These are phyloP conservation scores for Epinotia ramella DNA, from an alignment of 2,888 invertebrate species.

Conservation along the genomic window DNA sequence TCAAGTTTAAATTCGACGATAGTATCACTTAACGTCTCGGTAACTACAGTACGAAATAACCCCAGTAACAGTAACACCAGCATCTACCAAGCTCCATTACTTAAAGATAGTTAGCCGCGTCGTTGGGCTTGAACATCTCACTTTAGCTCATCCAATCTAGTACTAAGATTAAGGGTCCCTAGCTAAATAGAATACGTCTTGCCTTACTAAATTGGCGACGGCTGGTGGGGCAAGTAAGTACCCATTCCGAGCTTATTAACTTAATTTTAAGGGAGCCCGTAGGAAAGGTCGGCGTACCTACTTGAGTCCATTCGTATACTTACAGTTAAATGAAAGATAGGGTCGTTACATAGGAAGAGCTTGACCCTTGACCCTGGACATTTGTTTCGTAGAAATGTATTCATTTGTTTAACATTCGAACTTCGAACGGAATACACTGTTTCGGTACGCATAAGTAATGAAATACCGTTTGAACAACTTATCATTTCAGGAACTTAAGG, in stretches of 20 bases:
- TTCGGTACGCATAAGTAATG: not conserved
- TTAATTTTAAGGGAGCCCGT: constrained; percentile 38
- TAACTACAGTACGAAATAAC: not conserved
- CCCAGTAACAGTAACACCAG: not conserved
- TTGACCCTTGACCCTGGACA: constrained; percentile 3
- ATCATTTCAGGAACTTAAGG: not conserved
- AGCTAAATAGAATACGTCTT: constrained; percentile 11
- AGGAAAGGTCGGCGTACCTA: constrained; percentile 31
- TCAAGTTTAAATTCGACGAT: no score
- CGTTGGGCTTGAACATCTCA: constrained; percentile 2
- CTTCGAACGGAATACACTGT: not conserved
- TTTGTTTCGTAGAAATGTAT: constrained; percentile 5
- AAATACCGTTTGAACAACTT: not conserved
- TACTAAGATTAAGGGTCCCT: constrained; percentile 1
- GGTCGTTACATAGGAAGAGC: constrained; percentile 1
- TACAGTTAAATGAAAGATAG: constrained; percentile 25
- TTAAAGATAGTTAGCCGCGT: constrained; percentile 3
- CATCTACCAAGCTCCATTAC: not conserved
- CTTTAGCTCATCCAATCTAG: constrained; percentile 4
- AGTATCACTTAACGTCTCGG: no score
- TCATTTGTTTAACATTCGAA: not conserved
- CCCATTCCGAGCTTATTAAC: constrained; percentile 37
- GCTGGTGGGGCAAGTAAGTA: constrained; percentile 20
- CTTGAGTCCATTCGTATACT: constrained; percentile 27
- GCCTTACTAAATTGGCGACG: constrained; percentile 14